These are phyloP conservation scores for Petrolisthes manimaculis DNA, from an alignment of 2,888 invertebrate genomes.

Conservation along the genomic window DNA sequence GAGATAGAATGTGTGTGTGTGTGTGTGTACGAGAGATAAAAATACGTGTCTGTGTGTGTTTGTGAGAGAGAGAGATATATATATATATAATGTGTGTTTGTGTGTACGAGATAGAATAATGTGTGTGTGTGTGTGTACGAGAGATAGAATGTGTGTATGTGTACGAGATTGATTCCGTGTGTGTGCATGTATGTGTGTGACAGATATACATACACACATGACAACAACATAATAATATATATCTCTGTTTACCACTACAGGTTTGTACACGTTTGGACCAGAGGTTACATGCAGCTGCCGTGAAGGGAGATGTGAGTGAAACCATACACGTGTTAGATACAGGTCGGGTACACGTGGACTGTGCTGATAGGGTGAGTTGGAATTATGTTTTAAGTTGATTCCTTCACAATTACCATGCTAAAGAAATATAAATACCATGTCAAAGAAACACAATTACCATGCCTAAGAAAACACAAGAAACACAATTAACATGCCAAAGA, in stretches of 20 bases:
- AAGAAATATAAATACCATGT: no score
- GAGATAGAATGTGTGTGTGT: background rate
- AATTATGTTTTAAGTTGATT: background rate
- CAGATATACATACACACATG: slow-evolving; percentile 16
- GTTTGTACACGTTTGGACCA: slow-evolving; percentile 75
- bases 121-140: no score
- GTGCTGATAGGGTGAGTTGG: slow-evolving; percentile 86
- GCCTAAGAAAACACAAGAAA: no score
- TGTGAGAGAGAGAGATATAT: no score
- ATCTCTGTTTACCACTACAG: slow-evolving; percentile 33
- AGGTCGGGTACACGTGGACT: slow-evolving; percentile 94
- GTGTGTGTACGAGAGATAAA: background rate
- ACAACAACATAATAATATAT: slow-evolving; percentile 23
- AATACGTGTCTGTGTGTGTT: no score
- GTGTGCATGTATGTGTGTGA: background rate
- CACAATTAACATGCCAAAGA: no score
- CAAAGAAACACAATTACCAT: no score
- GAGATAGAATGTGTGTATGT: background rate
- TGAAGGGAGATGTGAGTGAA: slow-evolving; percentile 84
- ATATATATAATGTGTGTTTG: no score
- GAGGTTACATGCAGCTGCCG: slow-evolving; percentile 90
- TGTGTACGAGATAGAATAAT: no score
- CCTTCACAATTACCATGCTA: background rate
- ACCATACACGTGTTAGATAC: slow-evolving; percentile 86
- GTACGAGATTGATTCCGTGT: no score